Evolutionary conservation across 92 coral and sea anemone species (phyloP), one percentile per base, ranked within the genome.

Genomic region (Paramuricea clavata): DNA sequence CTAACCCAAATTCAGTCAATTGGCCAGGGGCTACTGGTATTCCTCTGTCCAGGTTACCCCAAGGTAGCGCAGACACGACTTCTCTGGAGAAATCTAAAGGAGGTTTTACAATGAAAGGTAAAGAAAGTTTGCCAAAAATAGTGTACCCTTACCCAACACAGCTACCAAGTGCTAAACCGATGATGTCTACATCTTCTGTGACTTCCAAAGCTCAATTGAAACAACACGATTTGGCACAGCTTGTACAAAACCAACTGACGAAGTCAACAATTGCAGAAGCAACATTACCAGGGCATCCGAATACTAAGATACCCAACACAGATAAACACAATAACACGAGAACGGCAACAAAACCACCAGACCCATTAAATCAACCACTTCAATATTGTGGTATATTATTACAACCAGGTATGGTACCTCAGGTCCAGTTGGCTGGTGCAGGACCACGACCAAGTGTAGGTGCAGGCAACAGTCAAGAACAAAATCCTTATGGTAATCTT

Each of bases 401-500:
- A 36, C 81, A 74, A 74, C 82, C 82, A 27, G 60, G 87, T 30
- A 70, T 80, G 35, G 83, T 74, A 42, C 91, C 91, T 0, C 83
- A 49, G 22, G 83, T 74, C 30, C 91, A 88, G 54, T 82, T 85
- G 31, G 42, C 91, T 3, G 77, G 83, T 4, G 75, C 76, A 11
- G 65, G 74, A 4, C 39, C 72, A 19, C 72, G 39, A 31, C 80
- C 98, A 90, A 90, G 39, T 54, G 21, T 32, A 0, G 91, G 93
- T 5, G 83, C 90, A 59, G 61, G 92, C 56, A 93, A 89, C 65
- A 89, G 89, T 64, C 74, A 91, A 28, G 93, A 90, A 43, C 80
- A 87, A 68, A 82, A 85, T 85, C 99, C 93, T 86, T 82, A 91
- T 43, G 89, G 93, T 79, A 82, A 81, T 68, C 72, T 88, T 50